Conservation (phyloP, 1,140 invertebrate genomes). For the Drosophila pseudoobscura region DNA sequence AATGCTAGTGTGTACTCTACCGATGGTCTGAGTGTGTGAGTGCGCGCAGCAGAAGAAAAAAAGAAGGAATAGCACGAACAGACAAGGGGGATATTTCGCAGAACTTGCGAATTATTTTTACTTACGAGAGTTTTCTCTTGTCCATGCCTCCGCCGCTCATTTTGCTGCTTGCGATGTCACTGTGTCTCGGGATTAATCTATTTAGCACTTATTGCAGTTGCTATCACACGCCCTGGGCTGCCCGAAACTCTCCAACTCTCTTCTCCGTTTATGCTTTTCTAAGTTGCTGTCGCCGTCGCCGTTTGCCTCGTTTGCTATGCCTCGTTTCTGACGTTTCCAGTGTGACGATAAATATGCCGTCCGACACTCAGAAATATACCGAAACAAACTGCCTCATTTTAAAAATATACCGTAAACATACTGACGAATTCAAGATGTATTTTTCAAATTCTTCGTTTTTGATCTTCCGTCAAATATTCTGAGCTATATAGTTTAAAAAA, state of each 20-base stretch:
- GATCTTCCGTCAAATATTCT: too few species aligned
- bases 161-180: conserved; percentile 52
- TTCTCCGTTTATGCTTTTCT: conserved; percentile 8
- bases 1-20: conserved; percentile 31
- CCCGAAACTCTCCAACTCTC: conserved; percentile 43
- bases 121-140: conserved; percentile 85
- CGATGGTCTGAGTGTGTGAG: conserved; percentile 41
- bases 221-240: conserved; percentile 37
- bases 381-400: too few species aligned
- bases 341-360: too few species aligned
- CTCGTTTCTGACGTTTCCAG: too few species aligned
- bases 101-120: conserved; percentile 50
- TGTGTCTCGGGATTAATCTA: conserved; percentile 22
- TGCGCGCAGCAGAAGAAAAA: conserved; percentile 54
- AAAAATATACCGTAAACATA: too few species aligned
- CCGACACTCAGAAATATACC: too few species aligned
- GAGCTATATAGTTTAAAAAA: too few species aligned
- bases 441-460: too few species aligned
- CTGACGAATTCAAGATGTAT: too few species aligned
- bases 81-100: conserved; percentile 14
- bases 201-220: conserved; percentile 54
- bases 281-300: conserved; percentile 7
- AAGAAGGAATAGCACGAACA: conserved; percentile 47
- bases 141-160: conserved; percentile 84
- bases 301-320: background rate